Conservation (phyloP, 2,888 invertebrate genomes). For the Maniola hyperantus region DNA sequence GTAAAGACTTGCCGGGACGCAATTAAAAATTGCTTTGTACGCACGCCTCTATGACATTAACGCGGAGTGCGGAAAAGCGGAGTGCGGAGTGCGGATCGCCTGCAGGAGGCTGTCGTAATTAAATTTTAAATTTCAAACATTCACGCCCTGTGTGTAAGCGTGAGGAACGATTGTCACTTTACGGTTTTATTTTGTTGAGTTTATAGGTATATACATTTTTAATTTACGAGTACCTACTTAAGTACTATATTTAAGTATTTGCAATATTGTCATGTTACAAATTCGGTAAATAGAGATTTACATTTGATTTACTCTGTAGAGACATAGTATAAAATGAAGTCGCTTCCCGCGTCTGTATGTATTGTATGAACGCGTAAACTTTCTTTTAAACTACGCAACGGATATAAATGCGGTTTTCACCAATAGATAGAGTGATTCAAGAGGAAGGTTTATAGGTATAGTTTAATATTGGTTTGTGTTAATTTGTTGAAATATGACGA, state of each 20-base stretch:
- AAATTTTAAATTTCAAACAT: slow-evolving; percentile 72
- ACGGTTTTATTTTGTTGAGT: slow-evolving; percentile 6
- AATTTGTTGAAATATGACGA: no score
- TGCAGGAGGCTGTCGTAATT: slow-evolving; percentile 57
- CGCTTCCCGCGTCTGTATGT: no score
- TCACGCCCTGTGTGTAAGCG: slow-evolving; percentile 47
- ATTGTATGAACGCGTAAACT: no score
- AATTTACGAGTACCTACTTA: not conserved
- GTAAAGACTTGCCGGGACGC: slow-evolving; percentile 57
- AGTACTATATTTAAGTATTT: not conserved
- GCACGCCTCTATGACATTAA: slow-evolving; percentile 66
- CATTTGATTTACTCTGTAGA: no score
- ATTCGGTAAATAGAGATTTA: no score
- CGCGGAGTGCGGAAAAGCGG: slow-evolving; percentile 52
- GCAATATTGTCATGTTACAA: not conserved
- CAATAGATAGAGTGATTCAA: no score
- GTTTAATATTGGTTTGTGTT: no score
- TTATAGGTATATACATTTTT: not conserved
- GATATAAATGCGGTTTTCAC: no score
- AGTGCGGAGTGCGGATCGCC: slow-evolving; percentile 39
- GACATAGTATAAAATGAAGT: no score
- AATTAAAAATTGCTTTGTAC: slow-evolving; percentile 78
- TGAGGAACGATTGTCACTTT: slow-evolving; percentile 51
- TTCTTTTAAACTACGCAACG: no score
- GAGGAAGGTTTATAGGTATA: no score